Evolutionary conservation across 2,797 vertebrate genomes (phyloP), one percentile per base, ranked within the genome.

Genomic region (Poecilia picta): DNA sequence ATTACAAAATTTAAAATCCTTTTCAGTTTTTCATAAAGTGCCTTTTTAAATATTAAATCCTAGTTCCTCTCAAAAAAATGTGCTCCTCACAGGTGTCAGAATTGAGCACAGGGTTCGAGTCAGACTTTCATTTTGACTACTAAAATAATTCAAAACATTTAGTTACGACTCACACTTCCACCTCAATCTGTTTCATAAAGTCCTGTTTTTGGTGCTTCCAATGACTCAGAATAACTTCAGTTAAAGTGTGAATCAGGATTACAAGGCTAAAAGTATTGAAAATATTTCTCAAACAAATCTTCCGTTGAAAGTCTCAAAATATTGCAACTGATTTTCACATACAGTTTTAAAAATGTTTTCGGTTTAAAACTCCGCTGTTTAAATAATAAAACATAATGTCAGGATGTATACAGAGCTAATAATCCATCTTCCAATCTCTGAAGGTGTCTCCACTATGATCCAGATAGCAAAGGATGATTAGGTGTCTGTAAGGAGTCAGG

Each of bases 401-500:
- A 68, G 39, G 8, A 41, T 23, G 4, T 64, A 20, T 64, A 15
- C 33, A 64, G 15, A 41, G 64, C 33, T 68, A 41, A 20, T 39
- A 23, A 23, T 23, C 8, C 36, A 33, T 64, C 18, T 78, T 80
- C 64, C 25, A 57, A 28, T 57, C 11, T 53, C 8, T 77, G 64
- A 62, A 68, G 28, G 45, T 0, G n/a, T 36, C 55, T 77, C 25
- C 23, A 25, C 51, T 53, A 25, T 31, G 74, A 70, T 71, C 62
- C 57, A 62, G 71, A 45, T 62, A 10, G 5, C 8, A 68, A 76
- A 23, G 47, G 25, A 46, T 72, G 72, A 78, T 84, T 57, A 71
- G 2, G 70, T 81, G 2, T 80, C 80, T 59, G n/a, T 43, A 43
- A 62, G 16, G 49, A 70, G 33, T 16, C 68, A 15, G 28, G 72